phyloP scores from a whole-genome alignment of 2,797 vertebrate species.

The Luscinia megarhynchos region DNA sequence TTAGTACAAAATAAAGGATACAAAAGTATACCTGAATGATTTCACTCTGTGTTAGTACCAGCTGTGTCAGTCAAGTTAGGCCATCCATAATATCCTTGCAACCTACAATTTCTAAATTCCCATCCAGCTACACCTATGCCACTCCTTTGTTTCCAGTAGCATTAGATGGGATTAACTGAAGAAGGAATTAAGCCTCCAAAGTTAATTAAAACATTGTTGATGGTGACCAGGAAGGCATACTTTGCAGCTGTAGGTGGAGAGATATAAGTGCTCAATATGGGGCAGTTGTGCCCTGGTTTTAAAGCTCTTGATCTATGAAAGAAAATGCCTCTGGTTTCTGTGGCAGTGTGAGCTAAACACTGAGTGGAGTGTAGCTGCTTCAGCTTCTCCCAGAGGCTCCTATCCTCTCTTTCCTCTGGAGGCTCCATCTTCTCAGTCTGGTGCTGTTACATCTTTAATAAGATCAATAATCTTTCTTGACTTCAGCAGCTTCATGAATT shows the following conservation, averaged over 20 bases:
- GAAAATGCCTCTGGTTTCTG: not conserved
- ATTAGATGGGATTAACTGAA: conserved; percentile 11
- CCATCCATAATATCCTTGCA: not conserved
- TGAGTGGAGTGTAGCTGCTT: not conserved
- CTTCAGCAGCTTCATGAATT: conserved; percentile 51
- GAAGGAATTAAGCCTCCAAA: not conserved
- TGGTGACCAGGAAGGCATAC: not conserved
- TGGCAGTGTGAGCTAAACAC: not conserved
- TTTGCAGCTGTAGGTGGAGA: not conserved
- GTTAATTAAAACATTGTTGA: conserved; percentile 8
- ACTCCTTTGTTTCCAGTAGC: conserved; percentile 34
- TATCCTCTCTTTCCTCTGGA: not conserved
- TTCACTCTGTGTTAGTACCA: not conserved
- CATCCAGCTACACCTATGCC: conserved; percentile 7
- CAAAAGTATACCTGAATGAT: not conserved
- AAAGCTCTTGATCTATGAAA: not conserved
- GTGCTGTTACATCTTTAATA: conserved; percentile 42
- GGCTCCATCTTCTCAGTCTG: not conserved
- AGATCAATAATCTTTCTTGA: conserved; percentile 16
- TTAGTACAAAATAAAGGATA: not conserved
- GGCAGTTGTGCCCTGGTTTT: not conserved
- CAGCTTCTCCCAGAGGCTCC: not conserved
- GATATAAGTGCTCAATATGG: not conserved
- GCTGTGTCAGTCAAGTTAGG: not conserved
- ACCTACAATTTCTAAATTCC: conserved; percentile 26